Evolutionary conservation across 1,140 invertebrate species (phyloP).

Genomic region (Dryas iulia): DNA sequence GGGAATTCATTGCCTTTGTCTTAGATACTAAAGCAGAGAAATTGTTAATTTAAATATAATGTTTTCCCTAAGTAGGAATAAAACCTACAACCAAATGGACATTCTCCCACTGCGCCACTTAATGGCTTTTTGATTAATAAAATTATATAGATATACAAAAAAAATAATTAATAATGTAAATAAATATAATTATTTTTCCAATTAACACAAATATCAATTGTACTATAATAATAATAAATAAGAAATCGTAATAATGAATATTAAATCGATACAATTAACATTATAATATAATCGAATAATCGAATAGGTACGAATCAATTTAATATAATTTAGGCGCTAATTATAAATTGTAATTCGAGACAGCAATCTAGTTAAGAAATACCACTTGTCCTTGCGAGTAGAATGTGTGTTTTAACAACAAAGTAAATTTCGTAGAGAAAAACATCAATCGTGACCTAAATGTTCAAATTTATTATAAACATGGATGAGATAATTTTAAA

Average conservation of each 20-base stretch:
- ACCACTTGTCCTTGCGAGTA: slow-evolving; percentile 15
- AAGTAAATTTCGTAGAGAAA: slow-evolving; percentile 9
- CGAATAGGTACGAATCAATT: not conserved
- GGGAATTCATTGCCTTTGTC: not conserved
- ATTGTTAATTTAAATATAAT: no score
- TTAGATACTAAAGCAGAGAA: no score
- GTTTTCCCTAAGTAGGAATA: no score
- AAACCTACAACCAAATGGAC: no score
- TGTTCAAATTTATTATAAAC: slow-evolving; percentile 14
- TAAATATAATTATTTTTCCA: no score
- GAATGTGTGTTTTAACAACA: slow-evolving; percentile 12
- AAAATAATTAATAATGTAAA: no score
- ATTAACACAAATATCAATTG: not conserved
- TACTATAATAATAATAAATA: not conserved
- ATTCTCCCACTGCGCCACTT: no score
- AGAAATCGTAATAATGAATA: no score
- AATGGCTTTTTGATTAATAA: no score
- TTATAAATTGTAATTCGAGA: slow-evolving; percentile 1
- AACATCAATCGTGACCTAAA: slow-evolving; percentile 18
- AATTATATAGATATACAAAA: no score
- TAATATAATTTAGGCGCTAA: slow-evolving; percentile 3
- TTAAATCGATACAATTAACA: not conserved
- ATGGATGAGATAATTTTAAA: not conserved
- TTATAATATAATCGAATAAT: not conserved
- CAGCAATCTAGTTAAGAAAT: slow-evolving; percentile 7